Conservation (phyloP, 2,888 invertebrate genomes). For the Sinohyriopsis cumingii region DNA sequence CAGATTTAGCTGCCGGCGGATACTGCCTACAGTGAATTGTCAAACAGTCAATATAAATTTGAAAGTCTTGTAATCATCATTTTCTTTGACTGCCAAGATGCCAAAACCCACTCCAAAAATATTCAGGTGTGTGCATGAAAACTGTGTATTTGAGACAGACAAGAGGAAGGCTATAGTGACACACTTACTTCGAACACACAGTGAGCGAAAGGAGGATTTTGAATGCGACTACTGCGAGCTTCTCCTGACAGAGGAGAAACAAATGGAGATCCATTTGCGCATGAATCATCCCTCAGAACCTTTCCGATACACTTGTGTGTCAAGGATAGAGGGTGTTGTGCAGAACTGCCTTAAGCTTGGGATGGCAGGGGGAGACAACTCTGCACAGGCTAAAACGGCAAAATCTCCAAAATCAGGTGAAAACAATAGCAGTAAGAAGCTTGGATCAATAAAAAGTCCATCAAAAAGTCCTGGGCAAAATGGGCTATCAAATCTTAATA, state of each 20-base stretch:
- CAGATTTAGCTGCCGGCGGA: no score
- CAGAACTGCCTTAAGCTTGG: constrained; percentile 30
- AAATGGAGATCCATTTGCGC: constrained; percentile 28
- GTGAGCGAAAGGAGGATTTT: constrained; percentile 36
- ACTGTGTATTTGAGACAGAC: constrained; percentile 25
- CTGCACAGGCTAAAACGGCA: neutral
- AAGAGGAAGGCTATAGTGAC: constrained; percentile 37
- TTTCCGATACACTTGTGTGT: constrained; percentile 39
- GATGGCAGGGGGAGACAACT: no score
- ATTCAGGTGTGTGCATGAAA: constrained; percentile 25
- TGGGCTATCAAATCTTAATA: no score
- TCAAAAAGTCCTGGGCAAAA: neutral
- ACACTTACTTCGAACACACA: constrained; percentile 32
- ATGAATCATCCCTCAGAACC: constrained; percentile 19
- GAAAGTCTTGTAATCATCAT: no score
- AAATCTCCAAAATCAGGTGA: neutral
- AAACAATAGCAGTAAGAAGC: neutral
- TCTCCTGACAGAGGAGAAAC: constrained; percentile 20
- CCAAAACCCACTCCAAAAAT: constrained; percentile 18
- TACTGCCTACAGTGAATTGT: no score
- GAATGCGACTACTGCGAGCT: constrained; percentile 36
- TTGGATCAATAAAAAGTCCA: neutral
- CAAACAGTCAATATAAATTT: no score
- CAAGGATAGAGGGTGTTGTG: constrained; percentile 31
- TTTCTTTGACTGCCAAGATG: constrained; percentile 7